phyloP scores from a whole-genome alignment of 2,797 vertebrate species.

The Megaceryle alcyon region DNA sequence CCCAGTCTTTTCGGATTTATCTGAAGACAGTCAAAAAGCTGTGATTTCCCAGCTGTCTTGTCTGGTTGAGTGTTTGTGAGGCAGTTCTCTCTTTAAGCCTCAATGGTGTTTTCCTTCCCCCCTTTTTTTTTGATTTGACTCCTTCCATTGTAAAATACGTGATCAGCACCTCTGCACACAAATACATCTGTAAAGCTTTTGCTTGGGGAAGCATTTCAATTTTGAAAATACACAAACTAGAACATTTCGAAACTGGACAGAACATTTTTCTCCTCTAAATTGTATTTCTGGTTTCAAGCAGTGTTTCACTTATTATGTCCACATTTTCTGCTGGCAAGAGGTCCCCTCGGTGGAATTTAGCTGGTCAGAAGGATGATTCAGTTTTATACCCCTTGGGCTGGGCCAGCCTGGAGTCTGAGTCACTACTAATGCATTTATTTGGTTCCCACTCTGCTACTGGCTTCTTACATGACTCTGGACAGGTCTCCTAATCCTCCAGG shows the following conservation, averaged over 20 bases:
- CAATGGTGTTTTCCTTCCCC: background rate
- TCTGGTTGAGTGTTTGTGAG: background rate
- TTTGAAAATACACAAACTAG: background rate
- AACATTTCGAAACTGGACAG: background rate
- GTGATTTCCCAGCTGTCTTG: background rate
- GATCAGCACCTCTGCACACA: background rate
- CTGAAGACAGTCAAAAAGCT: background rate
- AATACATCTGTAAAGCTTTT: background rate
- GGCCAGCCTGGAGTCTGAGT: background rate
- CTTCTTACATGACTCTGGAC: background rate
- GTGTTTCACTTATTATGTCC: background rate
- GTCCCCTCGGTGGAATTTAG: background rate
- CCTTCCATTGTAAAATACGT: background rate
- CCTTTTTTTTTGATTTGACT: background rate
- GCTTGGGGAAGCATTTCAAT: background rate
- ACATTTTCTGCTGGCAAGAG: background rate
- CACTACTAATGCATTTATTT: background rate
- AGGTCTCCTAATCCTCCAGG: background rate
- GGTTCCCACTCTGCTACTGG: background rate
- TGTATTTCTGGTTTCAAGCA: slow-evolving; percentile 4
- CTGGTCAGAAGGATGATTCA: background rate
- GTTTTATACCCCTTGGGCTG: background rate
- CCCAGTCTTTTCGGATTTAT: background rate
- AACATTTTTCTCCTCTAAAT: background rate
- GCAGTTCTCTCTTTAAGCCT: background rate